A percentile compares a stretch with the other conserved stretches of the same genome.
phyloP scores from a whole-genome alignment of 2,888 invertebrate species.

The Cantharis nigra region DNA sequence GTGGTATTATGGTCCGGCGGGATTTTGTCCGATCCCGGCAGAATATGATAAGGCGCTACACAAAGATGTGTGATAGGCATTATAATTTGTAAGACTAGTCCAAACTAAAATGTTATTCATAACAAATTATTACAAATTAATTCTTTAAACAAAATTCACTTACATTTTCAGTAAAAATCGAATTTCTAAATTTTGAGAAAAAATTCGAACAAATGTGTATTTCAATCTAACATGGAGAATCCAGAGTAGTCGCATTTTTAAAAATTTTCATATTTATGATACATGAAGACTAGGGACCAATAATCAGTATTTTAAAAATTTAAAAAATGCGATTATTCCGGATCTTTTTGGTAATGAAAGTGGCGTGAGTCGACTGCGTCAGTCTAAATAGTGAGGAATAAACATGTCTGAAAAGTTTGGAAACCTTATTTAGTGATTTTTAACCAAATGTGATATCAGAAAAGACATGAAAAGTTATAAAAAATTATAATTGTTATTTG shows the following conservation, averaged over 20 bases:
- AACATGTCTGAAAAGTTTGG: background rate
- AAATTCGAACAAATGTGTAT: background rate
- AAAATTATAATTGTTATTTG: slow-evolving; percentile 34
- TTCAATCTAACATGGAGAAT: background rate
- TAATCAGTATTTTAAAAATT: too few species aligned
- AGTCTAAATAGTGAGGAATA: background rate
- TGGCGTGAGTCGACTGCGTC: background rate
- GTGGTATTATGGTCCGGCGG: too few species aligned
- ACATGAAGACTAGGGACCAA: too few species aligned
- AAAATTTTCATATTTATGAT: too few species aligned
- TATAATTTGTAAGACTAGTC: background rate
- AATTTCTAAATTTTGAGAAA: background rate
- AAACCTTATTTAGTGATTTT: background rate
- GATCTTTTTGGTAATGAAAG: background rate
- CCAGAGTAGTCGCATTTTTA: too few species aligned
- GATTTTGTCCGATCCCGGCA: too few species aligned
- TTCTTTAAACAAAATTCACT: background rate
- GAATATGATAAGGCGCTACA: background rate
- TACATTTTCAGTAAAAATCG: background rate
- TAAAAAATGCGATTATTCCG: too few species aligned
- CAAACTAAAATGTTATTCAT: background rate
- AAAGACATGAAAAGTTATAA: background rate
- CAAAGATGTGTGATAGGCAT: background rate
- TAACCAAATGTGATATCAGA: background rate
- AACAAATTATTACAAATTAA: background rate